Conservation (phyloP, 2,888 invertebrate genomes). For the Tetragonisca angustula region DNA sequence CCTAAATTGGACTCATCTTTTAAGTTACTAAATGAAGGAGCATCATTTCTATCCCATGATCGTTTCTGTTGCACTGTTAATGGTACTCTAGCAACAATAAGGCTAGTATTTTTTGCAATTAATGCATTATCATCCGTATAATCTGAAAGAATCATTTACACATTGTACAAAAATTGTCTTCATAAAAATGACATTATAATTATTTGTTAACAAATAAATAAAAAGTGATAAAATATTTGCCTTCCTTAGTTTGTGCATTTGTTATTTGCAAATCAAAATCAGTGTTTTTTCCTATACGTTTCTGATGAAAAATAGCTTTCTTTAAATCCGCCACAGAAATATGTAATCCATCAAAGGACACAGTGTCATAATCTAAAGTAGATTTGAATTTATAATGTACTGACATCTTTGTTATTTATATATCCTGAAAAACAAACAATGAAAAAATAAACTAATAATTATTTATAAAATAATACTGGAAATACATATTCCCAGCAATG, state of each 20-base stretch:
- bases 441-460: slow-evolving; percentile 22
- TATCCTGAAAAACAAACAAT: slow-evolving; percentile 67
- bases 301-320: slow-evolving; percentile 96
- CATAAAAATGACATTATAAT: background rate
- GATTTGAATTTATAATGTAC: slow-evolving; percentile 99
- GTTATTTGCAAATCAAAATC: slow-evolving; percentile 98
- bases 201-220: background rate
- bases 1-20: slow-evolving; percentile 82
- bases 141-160: slow-evolving; percentile 86
- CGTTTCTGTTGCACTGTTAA: slow-evolving; percentile 91
- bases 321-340: slow-evolving; percentile 98
- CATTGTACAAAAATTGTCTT: background rate
- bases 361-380: slow-evolving; percentile 96
- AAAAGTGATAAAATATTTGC: slow-evolving; percentile 84
- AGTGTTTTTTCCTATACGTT: slow-evolving; percentile 95
- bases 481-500: background rate
- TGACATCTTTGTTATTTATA: slow-evolving; percentile 88
- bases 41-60: slow-evolving; percentile 88
- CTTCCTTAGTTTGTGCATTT: slow-evolving; percentile 98
- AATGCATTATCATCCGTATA: slow-evolving; percentile 95
- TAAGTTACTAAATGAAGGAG: slow-evolving; percentile 76
- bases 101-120: slow-evolving; percentile 98
- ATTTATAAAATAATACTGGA: background rate
- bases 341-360: slow-evolving; percentile 98
- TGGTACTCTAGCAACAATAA: slow-evolving; percentile 97